phyloP scores from a whole-genome alignment of 2,888 invertebrate genomes.

The Miltochrista miniata region DNA sequence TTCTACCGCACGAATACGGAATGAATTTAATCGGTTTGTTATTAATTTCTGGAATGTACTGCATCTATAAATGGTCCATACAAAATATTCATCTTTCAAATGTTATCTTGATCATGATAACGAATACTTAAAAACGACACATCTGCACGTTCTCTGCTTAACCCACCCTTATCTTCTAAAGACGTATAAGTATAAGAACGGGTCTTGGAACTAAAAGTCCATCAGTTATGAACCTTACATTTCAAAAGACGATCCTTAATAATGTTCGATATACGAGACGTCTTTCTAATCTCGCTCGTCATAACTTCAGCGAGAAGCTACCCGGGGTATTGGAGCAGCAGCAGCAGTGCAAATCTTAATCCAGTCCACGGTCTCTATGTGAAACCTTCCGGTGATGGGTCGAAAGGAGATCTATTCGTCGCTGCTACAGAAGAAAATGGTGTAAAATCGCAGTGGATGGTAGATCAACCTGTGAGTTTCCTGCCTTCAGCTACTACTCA shows the following conservation, averaged over 20 bases:
- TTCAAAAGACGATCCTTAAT: constrained; percentile 2
- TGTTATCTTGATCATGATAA: constrained; percentile 14
- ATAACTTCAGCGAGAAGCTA: constrained; percentile 43
- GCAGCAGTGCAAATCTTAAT: constrained; percentile 52
- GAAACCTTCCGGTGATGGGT: constrained; percentile 70
- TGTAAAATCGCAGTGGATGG: constrained; percentile 67
- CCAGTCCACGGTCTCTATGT: constrained; percentile 75
- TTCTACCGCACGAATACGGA: too few relatives aligned
- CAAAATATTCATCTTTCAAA: too few relatives aligned
- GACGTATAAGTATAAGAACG: constrained; percentile 36
- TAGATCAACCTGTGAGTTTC: constrained; percentile 69
- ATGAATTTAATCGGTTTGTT: too few relatives aligned
- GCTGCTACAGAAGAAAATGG: constrained; percentile 74
- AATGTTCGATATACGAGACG: constrained; percentile 18
- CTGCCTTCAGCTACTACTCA: constrained; percentile 49
- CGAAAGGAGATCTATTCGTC: constrained; percentile 74
- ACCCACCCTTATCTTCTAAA: constrained; percentile 14
- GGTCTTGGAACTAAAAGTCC: neutral
- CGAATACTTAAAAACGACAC: constrained; percentile 11
- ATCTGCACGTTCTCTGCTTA: constrained; percentile 24
- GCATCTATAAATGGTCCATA: too few relatives aligned
- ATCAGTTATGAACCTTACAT: constrained; percentile 15
- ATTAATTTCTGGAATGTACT: too few relatives aligned
- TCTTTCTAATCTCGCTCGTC: constrained; percentile 15
- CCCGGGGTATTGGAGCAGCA: constrained; percentile 38